Conservation (phyloP, 2,797 vertebrate genomes). For the Rhabdomys pumilio region DNA sequence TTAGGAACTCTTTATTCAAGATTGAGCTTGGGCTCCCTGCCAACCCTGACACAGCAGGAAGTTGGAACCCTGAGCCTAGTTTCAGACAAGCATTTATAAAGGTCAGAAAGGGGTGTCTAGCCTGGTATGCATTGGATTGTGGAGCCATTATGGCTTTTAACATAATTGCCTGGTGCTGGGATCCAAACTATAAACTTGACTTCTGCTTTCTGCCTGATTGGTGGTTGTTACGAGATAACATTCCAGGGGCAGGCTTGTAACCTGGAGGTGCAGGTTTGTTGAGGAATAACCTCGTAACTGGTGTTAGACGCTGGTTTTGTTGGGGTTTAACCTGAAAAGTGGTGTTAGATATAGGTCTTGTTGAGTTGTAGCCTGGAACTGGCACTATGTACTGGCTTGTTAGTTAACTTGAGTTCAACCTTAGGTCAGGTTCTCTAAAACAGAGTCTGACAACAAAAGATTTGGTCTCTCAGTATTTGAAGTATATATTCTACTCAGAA, state of each 20-base stretch:
- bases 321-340: rapidly evolving
- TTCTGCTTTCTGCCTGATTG: neutral
- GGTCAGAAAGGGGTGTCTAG: neutral
- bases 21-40: neutral
- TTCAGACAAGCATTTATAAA: neutral
- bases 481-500: constrained; percentile 73
- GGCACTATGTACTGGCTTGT: neutral
- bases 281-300: neutral
- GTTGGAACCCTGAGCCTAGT: neutral
- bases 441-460: neutral
- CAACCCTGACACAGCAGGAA: neutral
- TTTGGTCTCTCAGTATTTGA: constrained; percentile 59
- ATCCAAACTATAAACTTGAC: neutral
- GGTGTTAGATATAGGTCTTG: neutral
- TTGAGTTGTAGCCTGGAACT: neutral
- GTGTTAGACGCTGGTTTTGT: neutral
- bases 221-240: no score
- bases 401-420: neutral
- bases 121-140: no score
- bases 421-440: neutral
- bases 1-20: neutral
- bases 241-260: neutral
- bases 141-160: neutral
- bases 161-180: neutral
- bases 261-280: neutral